Conservation (phyloP, 2,797 vertebrate genomes). For the Gila robusta region DNA sequence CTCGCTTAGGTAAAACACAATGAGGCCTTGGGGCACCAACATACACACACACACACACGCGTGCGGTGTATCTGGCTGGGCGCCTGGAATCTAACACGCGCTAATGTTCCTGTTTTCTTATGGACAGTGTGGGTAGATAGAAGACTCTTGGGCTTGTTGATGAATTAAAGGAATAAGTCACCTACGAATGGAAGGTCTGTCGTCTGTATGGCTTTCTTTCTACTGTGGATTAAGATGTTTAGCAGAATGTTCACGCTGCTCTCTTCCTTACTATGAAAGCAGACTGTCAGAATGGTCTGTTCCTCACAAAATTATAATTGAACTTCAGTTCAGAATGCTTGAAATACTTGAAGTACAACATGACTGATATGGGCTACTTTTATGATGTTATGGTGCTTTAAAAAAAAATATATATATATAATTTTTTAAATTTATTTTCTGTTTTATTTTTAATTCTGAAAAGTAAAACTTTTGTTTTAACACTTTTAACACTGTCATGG, state of each 20-base stretch:
- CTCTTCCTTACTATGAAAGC: not conserved
- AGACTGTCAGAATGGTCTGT: not conserved
- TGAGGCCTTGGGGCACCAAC: conserved; percentile 10
- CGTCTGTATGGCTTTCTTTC: not conserved
- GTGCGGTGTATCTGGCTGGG: not conserved
- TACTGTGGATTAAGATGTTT: not conserved
- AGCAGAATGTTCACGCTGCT: not conserved
- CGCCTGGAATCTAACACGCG: not conserved
- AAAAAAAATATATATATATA: no score
- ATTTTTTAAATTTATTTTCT: not conserved
- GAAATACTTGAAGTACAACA: not conserved
- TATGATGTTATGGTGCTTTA: not conserved
- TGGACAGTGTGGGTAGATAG: not conserved
- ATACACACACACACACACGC: not conserved
- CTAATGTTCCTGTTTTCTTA: not conserved
- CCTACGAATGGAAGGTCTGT: not conserved
- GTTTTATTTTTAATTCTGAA: not conserved
- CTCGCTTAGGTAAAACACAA: conserved; percentile 29
- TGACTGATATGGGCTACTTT: not conserved
- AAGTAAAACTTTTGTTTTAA: no score
- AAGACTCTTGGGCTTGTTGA: not conserved
- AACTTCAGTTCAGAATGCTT: not conserved
- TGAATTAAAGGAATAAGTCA: not conserved
- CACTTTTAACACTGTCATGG: no score
- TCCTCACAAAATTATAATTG: not conserved